These are phyloP conservation scores for Phyllotis vaccarum DNA, from an alignment of 2,797 vertebrate genomes.

Conservation along the genomic window DNA sequence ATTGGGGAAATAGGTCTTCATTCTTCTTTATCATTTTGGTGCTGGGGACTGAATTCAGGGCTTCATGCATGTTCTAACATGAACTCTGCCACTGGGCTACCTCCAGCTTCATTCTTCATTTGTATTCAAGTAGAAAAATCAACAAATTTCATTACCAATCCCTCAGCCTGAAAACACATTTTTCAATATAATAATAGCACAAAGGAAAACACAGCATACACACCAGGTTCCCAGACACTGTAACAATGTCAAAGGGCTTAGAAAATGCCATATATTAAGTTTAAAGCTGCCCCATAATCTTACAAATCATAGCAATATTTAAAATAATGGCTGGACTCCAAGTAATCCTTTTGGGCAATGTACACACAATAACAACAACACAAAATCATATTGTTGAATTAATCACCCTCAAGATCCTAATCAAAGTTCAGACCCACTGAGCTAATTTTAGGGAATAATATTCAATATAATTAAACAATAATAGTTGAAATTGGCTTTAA, in stretches of 20 bases:
- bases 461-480: conserved; percentile 12
- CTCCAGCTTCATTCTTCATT: conserved; percentile 40
- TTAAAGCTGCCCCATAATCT: background rate
- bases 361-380: conserved; percentile 55
- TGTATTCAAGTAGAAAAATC: conserved; percentile 50
- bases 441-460: background rate
- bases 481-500: conserved; percentile 41
- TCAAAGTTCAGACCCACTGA: background rate
- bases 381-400: background rate
- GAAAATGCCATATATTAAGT: conserved; percentile 9
- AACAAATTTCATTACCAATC: conserved; percentile 30
- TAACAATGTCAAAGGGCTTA: conserved; percentile 4
- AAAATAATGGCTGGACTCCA: conserved; percentile 37
- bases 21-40: conserved; percentile 50
- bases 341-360: background rate
- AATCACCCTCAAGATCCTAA: conserved; percentile 29
- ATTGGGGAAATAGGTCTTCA: conserved; percentile 15
- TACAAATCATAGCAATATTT: conserved; percentile 3
- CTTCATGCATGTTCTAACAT: background rate
- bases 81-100: background rate
- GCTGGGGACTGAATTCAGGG: background rate
- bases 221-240: background rate
- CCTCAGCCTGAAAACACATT: conserved; percentile 34
- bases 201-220: background rate
- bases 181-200: background rate